phyloP scores from a whole-genome alignment of 2,113 vertebrate species.

The Peromyscus maniculatus region DNA sequence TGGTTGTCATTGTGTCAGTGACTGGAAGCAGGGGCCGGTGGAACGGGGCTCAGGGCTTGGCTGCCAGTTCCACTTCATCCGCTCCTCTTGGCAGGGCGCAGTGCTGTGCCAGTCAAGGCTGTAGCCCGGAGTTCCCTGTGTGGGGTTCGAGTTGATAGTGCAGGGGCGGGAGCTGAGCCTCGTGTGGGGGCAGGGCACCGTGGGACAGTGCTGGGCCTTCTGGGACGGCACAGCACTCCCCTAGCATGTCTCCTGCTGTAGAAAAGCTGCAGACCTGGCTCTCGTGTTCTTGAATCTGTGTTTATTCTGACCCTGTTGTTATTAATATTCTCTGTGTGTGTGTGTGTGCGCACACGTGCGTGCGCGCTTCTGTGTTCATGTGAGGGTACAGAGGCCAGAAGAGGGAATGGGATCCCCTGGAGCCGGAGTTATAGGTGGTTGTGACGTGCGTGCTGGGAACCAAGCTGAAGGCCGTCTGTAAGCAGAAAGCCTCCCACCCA shows the following conservation, averaged over 20 bases:
- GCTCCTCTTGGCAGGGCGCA: background rate
- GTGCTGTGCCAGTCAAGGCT: background rate
- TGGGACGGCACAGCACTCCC: fast-evolving
- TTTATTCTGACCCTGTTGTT: background rate
- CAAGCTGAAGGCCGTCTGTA: background rate
- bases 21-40: background rate
- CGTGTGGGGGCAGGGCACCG: fast-evolving
- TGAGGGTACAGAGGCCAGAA: background rate
- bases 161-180: background rate
- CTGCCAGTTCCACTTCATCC: background rate
- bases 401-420: background rate
- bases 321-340: background rate
- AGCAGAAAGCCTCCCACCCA: background rate
- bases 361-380: too few relatives aligned
- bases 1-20: background rate
- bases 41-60: background rate
- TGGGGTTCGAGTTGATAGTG: background rate
- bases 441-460: background rate
- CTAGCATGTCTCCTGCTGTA: background rate
- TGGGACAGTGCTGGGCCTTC: background rate
- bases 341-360: fast-evolving
- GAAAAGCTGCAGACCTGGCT: conserved; percentile 43
- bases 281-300: background rate
- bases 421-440: background rate
- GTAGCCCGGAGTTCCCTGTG: background rate